These are phyloP conservation scores for Drosophila falleni DNA, from an alignment of 2,888 invertebrate species.

Conservation along the genomic window DNA sequence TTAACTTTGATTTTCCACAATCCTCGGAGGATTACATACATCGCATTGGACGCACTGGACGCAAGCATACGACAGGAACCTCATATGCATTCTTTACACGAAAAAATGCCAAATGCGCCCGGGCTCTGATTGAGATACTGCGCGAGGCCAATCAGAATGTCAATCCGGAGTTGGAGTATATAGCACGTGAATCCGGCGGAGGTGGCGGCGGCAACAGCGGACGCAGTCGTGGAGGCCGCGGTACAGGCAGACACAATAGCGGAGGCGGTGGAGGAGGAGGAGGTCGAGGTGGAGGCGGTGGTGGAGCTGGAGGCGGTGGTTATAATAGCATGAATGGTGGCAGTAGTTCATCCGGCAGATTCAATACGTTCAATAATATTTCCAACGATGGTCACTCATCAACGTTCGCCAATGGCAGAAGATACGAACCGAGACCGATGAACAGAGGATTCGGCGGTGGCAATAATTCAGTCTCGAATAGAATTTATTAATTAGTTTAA, in stretches of 20 bases:
- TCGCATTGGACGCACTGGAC: conserved; percentile 96
- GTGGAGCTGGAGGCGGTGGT: conserved; percentile 1
- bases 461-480: conserved; percentile 32
- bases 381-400: conserved; percentile 31
- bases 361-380: conserved; percentile 16
- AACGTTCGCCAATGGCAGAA: neutral
- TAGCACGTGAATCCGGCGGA: conserved; percentile 88
- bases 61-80: conserved; percentile 94
- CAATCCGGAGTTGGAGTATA: conserved; percentile 93
- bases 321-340: conserved; percentile 17
- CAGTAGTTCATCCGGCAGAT: conserved; percentile 19
- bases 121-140: conserved; percentile 94
- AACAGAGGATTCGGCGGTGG: conserved; percentile 16
- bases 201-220: conserved; percentile 82
- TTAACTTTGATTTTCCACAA: conserved; percentile 97
- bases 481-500: conserved; percentile 11
- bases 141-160: conserved; percentile 95
- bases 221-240: conserved; percentile 80
- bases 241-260: conserved; percentile 27
- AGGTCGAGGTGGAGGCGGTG: conserved; percentile 4
- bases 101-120: conserved; percentile 93
- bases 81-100: conserved; percentile 98
- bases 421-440: neutral
- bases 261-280: conserved; percentile 8
- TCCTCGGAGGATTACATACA: conserved; percentile 98